Evolutionary conservation across 2,888 invertebrate species (phyloP).

Genomic region (Philereme transversata): DNA sequence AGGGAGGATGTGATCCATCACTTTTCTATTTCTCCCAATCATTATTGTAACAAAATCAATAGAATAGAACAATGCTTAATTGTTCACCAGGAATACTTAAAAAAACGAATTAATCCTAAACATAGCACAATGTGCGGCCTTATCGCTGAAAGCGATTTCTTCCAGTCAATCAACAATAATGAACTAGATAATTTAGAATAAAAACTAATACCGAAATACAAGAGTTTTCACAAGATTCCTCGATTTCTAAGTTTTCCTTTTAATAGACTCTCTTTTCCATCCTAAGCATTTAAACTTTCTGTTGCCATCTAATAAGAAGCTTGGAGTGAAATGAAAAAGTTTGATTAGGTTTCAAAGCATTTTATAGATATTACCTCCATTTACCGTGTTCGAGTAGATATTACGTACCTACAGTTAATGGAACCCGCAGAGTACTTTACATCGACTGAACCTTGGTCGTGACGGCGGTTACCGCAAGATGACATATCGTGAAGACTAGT

Average conservation of each 20-base stretch:
- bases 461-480: conserved; percentile 46
- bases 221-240: background rate
- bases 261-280: conserved; percentile 2
- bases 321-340: conserved; percentile 7
- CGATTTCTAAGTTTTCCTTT: background rate
- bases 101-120: too few species aligned
- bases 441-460: conserved; percentile 30
- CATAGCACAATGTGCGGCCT: too few species aligned
- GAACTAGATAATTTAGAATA: too few species aligned
- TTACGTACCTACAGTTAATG: background rate
- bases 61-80: too few species aligned
- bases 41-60: too few species aligned
- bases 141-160: too few species aligned
- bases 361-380: conserved; percentile 8
- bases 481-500: conserved; percentile 44
- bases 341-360: conserved; percentile 6
- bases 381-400: conserved; percentile 9
- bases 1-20: too few species aligned
- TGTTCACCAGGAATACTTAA: too few species aligned
- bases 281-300: conserved; percentile 13
- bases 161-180: too few species aligned
- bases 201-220: too few species aligned
- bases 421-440: conserved; percentile 14
- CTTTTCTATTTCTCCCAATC: too few species aligned
- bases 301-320: background rate